These are phyloP conservation scores for Xanthorhoe spadicearia DNA, from an alignment of 2,888 invertebrate genomes.

Conservation along the genomic window DNA sequence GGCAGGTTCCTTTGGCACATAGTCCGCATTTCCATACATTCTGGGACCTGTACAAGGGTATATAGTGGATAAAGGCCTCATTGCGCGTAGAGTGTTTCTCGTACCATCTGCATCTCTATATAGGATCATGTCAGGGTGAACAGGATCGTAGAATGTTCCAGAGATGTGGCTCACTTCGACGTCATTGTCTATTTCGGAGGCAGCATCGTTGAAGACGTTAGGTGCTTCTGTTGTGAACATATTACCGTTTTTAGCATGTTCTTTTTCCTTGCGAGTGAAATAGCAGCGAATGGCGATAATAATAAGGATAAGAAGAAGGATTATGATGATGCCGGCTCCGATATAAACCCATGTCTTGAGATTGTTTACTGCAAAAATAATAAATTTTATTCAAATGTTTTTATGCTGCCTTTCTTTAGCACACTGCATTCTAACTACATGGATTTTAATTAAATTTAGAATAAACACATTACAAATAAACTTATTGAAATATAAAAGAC, in stretches of 20 bases:
- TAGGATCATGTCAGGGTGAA: conserved; percentile 79
- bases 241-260: conserved; percentile 71
- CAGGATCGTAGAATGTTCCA: conserved; percentile 77
- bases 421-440: neutral
- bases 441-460: neutral
- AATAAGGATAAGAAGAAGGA: conserved; percentile 54
- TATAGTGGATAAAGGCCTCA: conserved; percentile 77
- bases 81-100: conserved; percentile 72
- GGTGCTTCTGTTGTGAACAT: conserved; percentile 79
- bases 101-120: conserved; percentile 72
- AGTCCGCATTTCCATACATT: conserved; percentile 77
- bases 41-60: conserved; percentile 73
- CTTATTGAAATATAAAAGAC: too few relatives aligned
- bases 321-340: conserved; percentile 55
- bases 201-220: conserved; percentile 74
- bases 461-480: too few relatives aligned
- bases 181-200: conserved; percentile 78
- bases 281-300: conserved; percentile 63
- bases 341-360: conserved; percentile 57
- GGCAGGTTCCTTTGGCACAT: conserved; percentile 62
- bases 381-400: too few relatives aligned
- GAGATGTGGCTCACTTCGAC: conserved; percentile 77
- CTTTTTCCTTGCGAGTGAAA: conserved; percentile 54
- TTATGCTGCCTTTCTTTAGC: too few relatives aligned
- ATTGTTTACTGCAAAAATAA: conserved; percentile 54